A percentile compares a stretch with the other conserved stretches of the same genome.
Conservation (phyloP, 2,888 invertebrate genomes). For the Seladonia tumulorum region DNA sequence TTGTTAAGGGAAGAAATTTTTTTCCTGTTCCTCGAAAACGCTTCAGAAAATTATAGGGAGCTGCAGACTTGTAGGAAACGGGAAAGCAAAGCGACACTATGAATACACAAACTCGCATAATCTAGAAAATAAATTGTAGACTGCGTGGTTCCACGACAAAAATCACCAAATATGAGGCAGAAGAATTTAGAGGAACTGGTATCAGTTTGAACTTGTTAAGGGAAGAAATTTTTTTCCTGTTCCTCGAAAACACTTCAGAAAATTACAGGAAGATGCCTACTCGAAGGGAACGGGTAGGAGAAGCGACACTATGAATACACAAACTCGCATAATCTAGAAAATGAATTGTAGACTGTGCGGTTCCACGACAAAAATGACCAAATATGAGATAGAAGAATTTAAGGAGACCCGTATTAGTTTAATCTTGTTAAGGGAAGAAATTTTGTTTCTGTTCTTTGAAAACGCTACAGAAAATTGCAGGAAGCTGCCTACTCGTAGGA, state of each 20-base stretch:
- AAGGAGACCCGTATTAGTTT: not conserved
- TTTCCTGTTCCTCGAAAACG: not conserved
- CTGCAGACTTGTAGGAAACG: no score
- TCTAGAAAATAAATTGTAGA: not conserved
- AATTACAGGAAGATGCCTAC: no score
- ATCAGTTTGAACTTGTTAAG: not conserved
- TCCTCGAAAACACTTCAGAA: not conserved
- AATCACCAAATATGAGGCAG: not conserved
- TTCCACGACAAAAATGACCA: not conserved
- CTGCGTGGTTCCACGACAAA: not conserved
- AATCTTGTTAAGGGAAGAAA: not conserved
- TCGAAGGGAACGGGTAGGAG: no score
- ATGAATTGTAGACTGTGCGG: not conserved
- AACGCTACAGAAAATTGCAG: no score
- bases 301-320: not conserved
- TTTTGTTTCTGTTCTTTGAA: not conserved
- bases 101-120: not conserved
- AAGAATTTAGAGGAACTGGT: not conserved
- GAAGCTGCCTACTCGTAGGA: no score
- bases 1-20: not conserved
- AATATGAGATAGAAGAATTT: not conserved
- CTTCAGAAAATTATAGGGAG: no score
- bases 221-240: not conserved
- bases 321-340: not conserved
- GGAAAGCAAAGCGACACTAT: not conserved